A percentile compares a stretch with the other conserved stretches of the same genome.
phyloP scores from a whole-genome alignment of 2,113 vertebrate genomes.

The Fulmarus glacialis region DNA sequence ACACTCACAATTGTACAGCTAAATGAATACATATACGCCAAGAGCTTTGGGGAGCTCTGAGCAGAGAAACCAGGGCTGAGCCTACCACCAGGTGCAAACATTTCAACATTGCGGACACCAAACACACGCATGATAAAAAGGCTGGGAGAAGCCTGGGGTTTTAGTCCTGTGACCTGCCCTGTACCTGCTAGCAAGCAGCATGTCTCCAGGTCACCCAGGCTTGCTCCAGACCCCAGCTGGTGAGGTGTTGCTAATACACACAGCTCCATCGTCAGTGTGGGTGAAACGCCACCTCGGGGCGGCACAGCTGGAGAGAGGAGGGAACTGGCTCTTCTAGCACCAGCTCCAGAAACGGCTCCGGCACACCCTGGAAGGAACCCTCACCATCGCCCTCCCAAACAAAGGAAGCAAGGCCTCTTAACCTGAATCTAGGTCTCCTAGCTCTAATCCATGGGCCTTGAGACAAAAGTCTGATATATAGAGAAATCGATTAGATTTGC shows the following conservation, averaged over 20 bases:
- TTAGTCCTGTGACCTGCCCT: background rate
- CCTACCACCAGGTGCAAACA: background rate
- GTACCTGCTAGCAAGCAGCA: background rate
- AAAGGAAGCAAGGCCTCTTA: background rate
- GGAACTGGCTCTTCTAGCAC: background rate
- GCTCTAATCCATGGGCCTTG: background rate
- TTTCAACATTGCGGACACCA: background rate
- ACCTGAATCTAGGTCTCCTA: background rate
- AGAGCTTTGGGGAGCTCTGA: background rate
- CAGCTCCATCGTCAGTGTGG: background rate
- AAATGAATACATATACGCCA: accelerated
- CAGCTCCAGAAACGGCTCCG: background rate
- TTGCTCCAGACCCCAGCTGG: background rate
- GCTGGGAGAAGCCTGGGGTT: background rate
- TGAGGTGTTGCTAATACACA: background rate
- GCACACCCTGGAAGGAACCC: background rate
- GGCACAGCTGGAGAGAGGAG: background rate
- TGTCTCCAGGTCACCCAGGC: background rate
- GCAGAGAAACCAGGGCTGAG: background rate
- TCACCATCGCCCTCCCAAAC: background rate
- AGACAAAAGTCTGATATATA: background rate
- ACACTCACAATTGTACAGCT: background rate
- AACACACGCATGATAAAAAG: background rate
- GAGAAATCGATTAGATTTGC: background rate
- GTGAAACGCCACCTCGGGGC: background rate